Base-by-base conservation (phyloP, 2,888 invertebrate genomes). In the Tetranychus piercei region DNA sequence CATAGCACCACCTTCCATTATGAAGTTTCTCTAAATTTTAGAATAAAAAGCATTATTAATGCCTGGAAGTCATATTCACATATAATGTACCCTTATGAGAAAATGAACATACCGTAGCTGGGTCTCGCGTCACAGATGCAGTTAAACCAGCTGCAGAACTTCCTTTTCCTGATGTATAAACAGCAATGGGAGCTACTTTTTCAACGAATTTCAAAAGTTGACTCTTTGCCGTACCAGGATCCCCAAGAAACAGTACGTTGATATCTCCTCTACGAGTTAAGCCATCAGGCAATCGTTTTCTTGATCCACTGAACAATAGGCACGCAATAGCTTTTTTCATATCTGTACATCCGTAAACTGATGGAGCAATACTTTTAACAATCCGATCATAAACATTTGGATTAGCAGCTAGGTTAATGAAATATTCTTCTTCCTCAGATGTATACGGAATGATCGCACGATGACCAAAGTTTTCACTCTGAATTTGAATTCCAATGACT, bases 1-100 rank as follows among this genome's bases (percentile, higher is more conserved):
- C 99, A 99, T 99, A 1, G 99, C 99, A 11, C 99, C 99, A 15
- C 99, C 96, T 84, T 96, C 96, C 92, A 96, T 92, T 6, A 96
- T 89, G 83, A 95, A 96, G 83, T 92, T 94, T 71, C 93, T 87
- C 92, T 93, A 81, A 76, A 69, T 69, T 77, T 78, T 71, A 77
- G 75, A 69, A 74, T 43, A 64, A 74, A 34, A 15, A 73, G 11
- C 64, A 74, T 67, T 73, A 73, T 74, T 71, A 23, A 20, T 6
- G 15, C n/a, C 6, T 20, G n/a, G 15, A 45, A 15, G 44, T 71
- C 18, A 18, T 22, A 43, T 73, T 18, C 5, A 34, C 34, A 34
- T 34, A 18, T 9, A 15, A 9, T 43, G n/a, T 75, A 45, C 6
- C 66, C 18, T 64, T n/a, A 75, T 72, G 18, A 43, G 23, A 22